Conservation (phyloP, 1,140 invertebrate species). For the Eriosoma lanigerum region DNA sequence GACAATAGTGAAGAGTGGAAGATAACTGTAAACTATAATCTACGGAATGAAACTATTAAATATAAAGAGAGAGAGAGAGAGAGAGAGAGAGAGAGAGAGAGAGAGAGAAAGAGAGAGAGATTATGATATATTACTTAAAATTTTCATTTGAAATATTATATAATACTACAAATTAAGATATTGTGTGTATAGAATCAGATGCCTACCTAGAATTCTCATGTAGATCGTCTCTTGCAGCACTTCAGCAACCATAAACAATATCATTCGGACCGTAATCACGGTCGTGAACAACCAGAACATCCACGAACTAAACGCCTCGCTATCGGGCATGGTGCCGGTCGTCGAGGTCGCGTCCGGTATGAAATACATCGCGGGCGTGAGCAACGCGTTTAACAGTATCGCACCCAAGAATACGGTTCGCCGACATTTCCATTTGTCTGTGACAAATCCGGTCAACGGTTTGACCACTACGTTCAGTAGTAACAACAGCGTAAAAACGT, state of each 20-base stretch:
- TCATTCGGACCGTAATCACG: not conserved
- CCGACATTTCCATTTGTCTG: conserved; percentile 36
- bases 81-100: too few species aligned
- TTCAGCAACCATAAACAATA: conserved; percentile 17
- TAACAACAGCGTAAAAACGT: not conserved
- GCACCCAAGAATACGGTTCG: not conserved
- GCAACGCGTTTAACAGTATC: not conserved
- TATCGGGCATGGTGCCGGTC: not conserved
- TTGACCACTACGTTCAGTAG: conserved; percentile 32
- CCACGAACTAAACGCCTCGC: not conserved
- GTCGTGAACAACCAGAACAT: not conserved
- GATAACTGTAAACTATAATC: too few species aligned
- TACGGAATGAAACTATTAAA: too few species aligned
- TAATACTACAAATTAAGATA: too few species aligned
- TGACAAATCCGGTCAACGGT: conserved; percentile 4
- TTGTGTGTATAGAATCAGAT: too few species aligned
- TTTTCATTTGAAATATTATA: too few species aligned
- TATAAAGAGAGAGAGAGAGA: too few species aligned
- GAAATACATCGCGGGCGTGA: not conserved
- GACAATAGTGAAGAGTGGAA: too few species aligned
- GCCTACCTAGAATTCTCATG: not conserved
- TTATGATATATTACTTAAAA: too few species aligned
- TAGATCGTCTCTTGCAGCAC: conserved; percentile 25
- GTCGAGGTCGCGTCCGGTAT: not conserved
- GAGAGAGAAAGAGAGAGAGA: too few species aligned